Evolutionary conservation across 2,888 invertebrate genomes (phyloP).

Genomic region (Dasysyrphus albostriatus): DNA sequence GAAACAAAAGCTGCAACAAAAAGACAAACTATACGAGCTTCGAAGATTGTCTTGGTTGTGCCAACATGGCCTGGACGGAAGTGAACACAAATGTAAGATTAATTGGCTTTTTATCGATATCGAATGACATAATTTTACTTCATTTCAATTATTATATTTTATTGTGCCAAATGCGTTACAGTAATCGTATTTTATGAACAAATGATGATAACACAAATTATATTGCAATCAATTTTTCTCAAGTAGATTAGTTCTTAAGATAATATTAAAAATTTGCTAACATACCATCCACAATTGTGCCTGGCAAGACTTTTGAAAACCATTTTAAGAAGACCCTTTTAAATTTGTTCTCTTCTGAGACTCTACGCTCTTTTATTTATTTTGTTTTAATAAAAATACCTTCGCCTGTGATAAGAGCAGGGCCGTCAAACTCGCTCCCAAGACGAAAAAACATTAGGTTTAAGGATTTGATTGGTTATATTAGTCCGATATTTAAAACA

Average conservation of each 20-base stretch:
- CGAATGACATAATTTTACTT: conserved; percentile 25
- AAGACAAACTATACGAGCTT: conserved; percentile 2
- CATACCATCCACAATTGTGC: background rate
- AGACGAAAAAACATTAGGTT: background rate
- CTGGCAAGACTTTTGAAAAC: conserved; percentile 37
- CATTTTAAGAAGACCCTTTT: conserved; percentile 2
- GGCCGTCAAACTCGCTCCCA: background rate
- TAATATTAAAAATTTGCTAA: background rate
- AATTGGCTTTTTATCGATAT: conserved; percentile 20
- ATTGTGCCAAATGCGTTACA: background rate
- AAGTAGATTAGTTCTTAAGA: background rate
- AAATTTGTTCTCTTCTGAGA: conserved; percentile 33
- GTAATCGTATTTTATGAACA: background rate
- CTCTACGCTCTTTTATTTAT: conserved; percentile 15
- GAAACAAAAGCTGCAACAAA: conserved; percentile 3
- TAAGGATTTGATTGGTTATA: no score
- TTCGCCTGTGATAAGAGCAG: background rate
- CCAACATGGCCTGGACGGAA: conserved; percentile 73
- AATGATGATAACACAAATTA: background rate
- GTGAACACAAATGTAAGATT: conserved; percentile 49
- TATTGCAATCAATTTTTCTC: background rate
- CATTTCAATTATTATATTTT: background rate
- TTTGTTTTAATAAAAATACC: background rate
- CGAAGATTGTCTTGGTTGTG: conserved; percentile 5
- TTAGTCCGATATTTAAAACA: no score